Percentiles rank a stretch among this genome's conserved stretches.
These are phyloP conservation scores for Tursiops truncatus DNA, from an alignment of 2,113 vertebrate genomes.

Conservation along the genomic window DNA sequence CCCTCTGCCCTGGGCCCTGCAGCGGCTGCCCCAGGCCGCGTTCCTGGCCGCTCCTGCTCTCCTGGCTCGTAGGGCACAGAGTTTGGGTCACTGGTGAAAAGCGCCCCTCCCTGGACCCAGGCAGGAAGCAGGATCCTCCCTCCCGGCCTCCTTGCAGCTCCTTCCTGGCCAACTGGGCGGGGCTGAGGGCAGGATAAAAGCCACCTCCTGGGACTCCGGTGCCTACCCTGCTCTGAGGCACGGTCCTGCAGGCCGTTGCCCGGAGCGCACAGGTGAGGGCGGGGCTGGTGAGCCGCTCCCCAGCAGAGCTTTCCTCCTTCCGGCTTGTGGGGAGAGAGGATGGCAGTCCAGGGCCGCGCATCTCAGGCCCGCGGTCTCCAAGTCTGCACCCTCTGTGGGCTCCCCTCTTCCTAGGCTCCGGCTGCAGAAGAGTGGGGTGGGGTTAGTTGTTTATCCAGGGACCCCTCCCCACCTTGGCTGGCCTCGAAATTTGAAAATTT, in stretches of 20 bases:
- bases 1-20: neutral
- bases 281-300: too few relatives aligned
- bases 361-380: accelerated
- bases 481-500: neutral
- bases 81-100: neutral
- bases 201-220: neutral
- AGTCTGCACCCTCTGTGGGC: neutral
- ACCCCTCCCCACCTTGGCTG: neutral
- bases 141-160: too few relatives aligned
- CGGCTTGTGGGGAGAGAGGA: neutral
- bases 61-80: neutral
- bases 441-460: neutral
- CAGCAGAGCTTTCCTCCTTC: neutral
- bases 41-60: neutral
- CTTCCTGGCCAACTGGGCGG: neutral
- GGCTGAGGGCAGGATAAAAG: neutral
- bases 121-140: neutral
- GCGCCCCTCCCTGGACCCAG: neutral
- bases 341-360: accelerated
- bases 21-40: accelerated
- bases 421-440: neutral
- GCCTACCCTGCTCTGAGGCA: too few relatives aligned
- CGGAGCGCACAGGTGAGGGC: neutral
- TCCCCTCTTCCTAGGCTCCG: neutral
- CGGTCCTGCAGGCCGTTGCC: neutral